A percentile compares a stretch with the other conserved stretches of the same genome.
Evolutionary conservation across 2,113 vertebrate species (phyloP).

Genomic region (Myrmecophaga tridactyla): DNA sequence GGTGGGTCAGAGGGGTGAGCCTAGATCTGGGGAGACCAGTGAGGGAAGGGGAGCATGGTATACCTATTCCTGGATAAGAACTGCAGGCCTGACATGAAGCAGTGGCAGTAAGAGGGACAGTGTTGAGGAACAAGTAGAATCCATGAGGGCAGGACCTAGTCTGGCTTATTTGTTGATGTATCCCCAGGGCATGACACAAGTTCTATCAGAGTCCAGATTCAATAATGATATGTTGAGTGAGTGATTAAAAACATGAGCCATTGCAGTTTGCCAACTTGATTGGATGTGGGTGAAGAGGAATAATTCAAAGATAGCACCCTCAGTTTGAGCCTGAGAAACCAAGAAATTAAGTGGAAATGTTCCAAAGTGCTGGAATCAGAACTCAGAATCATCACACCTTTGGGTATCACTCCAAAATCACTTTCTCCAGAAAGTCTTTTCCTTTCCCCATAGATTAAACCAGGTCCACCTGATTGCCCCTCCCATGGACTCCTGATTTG

Average conservation of each 20-base stretch:
- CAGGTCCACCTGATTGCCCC: background rate
- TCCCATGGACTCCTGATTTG: background rate
- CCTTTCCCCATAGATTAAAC: background rate
- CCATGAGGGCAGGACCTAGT: background rate
- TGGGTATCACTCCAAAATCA: background rate
- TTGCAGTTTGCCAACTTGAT: slow-evolving; percentile 42
- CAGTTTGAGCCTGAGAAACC: slow-evolving; percentile 22
- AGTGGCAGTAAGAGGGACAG: background rate
- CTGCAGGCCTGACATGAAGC: background rate
- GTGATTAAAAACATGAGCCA: background rate
- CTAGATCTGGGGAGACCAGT: background rate
- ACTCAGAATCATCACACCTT: background rate
- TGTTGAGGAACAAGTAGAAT: background rate
- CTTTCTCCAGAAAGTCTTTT: background rate
- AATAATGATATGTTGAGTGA: slow-evolving; percentile 44
- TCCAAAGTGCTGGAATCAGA: background rate
- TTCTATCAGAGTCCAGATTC: background rate
- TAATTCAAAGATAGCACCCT: slow-evolving; percentile 47
- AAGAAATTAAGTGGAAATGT: slow-evolving; percentile 49
- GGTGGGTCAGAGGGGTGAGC: background rate
- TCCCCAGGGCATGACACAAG: background rate
- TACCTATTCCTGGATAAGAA: background rate
- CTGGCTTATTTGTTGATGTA: background rate
- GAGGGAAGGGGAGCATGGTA: too few species aligned
- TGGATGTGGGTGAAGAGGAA: slow-evolving; percentile 6